Evolutionary conservation across 2,113 vertebrate species (phyloP).

Genomic region (western clawed frog (Xenopus tropicalis)): DNA sequence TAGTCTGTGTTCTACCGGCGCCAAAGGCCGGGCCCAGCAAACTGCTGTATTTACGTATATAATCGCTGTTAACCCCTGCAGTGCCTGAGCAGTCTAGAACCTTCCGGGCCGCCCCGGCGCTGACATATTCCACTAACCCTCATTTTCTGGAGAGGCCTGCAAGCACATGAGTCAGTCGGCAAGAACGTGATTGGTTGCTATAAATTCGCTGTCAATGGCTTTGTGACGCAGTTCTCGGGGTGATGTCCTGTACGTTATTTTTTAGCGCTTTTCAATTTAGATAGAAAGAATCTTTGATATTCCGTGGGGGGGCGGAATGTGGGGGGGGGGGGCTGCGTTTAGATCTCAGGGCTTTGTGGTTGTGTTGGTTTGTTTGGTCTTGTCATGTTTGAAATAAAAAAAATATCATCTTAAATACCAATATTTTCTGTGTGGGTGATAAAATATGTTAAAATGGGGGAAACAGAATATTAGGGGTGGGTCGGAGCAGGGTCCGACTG

Average conservation of each 20-base stretch:
- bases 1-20: slow-evolving; percentile 49
- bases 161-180: not conserved
- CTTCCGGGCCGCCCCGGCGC: slow-evolving; percentile 46
- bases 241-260: slow-evolving; percentile 53
- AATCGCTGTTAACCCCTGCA: slow-evolving; percentile 32
- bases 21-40: slow-evolving; percentile 48
- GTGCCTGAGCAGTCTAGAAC: slow-evolving; percentile 44
- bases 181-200: not conserved
- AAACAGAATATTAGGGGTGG: too few species aligned
- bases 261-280: slow-evolving; percentile 62
- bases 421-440: too few species aligned
- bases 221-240: slow-evolving; percentile 48
- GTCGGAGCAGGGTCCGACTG: too few species aligned
- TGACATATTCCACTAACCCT: slow-evolving; percentile 47
- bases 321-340: slow-evolving; percentile 40
- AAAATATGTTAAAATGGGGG: too few species aligned
- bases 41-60: slow-evolving; percentile 46
- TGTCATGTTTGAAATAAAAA: slow-evolving; percentile 14
- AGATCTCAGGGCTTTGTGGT: slow-evolving; percentile 58
- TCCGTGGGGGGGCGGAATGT: slow-evolving; percentile 51
- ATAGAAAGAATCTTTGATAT: slow-evolving; percentile 49
- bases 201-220: not conserved
- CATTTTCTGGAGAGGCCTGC: not conserved
- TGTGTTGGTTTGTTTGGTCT: slow-evolving; percentile 51
- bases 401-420: too few species aligned